A percentile compares a stretch with the other conserved stretches of the same genome.
These are phyloP conservation scores for Agrilus planipennis DNA, from an alignment of 1,140 invertebrate species.

Conservation along the genomic window DNA sequence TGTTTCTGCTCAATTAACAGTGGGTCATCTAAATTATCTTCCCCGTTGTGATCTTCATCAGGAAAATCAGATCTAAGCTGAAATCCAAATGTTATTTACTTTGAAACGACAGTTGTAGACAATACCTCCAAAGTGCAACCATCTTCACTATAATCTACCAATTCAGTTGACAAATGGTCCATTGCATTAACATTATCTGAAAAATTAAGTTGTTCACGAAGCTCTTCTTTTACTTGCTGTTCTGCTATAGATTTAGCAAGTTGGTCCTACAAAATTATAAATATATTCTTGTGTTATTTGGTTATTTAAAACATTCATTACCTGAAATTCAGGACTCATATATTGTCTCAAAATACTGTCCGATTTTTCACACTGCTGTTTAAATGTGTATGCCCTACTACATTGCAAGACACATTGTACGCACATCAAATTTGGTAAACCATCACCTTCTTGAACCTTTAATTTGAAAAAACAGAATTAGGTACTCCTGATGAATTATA, in stretches of 20 bases:
- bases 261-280: conserved; percentile 16
- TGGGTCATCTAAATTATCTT: conserved; percentile 8
- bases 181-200: too few relatives aligned
- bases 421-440: conserved; percentile 36
- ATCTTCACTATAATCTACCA: too few relatives aligned
- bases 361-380: conserved; percentile 37
- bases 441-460: conserved; percentile 36
- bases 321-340: conserved; percentile 33
- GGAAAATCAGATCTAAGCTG: too few relatives aligned
- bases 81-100: too few relatives aligned
- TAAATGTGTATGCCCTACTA: conserved; percentile 38
- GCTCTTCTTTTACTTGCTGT: conserved; percentile 21
- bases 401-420: conserved; percentile 37
- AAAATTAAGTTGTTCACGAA: conserved; percentile 23
- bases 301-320: conserved; percentile 11
- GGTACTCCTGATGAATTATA: background rate
- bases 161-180: conserved; percentile 21
- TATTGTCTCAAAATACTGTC: conserved; percentile 33
- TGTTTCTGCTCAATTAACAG: too few relatives aligned
- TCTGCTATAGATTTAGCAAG: conserved; percentile 14
- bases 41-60: conserved; percentile 3
- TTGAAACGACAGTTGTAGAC: too few relatives aligned
- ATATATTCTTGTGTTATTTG: background rate
- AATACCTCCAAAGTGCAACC: too few relatives aligned
- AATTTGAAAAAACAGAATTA: conserved; percentile 13